phyloP scores from a whole-genome alignment of 2,113 vertebrate genomes.

The Phaetusa simplex region DNA sequence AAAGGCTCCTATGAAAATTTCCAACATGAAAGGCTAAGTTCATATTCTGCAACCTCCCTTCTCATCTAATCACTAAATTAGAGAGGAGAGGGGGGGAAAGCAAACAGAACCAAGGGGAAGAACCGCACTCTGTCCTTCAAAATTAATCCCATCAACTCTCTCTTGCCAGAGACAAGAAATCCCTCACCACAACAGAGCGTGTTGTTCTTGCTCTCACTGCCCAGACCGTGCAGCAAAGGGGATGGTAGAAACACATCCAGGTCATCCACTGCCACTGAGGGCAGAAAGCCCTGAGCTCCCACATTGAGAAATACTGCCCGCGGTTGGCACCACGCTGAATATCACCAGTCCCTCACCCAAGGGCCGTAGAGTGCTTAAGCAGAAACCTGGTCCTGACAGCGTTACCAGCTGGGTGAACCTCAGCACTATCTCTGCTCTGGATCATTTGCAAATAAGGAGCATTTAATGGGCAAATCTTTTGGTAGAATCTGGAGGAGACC shows the following conservation, averaged over 20 bases:
- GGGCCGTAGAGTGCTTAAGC: background rate
- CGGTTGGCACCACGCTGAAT: rapidly evolving
- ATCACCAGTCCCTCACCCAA: background rate
- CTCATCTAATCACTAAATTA: conserved; percentile 17
- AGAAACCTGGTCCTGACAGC: background rate
- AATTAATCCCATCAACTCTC: conserved; percentile 29
- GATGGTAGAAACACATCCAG: rapidly evolving
- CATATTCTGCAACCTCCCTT: background rate
- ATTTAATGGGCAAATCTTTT: background rate
- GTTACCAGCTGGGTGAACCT: background rate
- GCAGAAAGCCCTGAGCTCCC: background rate
- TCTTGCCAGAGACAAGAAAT: conserved; percentile 2
- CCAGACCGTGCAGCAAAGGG: background rate
- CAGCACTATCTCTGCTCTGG: background rate
- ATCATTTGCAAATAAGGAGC: background rate
- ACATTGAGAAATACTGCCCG: background rate
- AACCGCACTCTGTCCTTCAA: background rate
- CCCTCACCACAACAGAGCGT: background rate
- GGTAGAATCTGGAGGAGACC: background rate
- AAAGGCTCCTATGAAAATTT: background rate
- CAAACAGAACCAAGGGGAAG: background rate
- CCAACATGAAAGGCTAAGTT: background rate
- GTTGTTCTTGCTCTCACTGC: background rate
- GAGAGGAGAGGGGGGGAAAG: background rate
- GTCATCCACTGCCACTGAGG: background rate